Percentiles rank a stretch among this genome's conserved stretches.
Conservation (phyloP, 2,888 invertebrate species). For the Athalia cordata region DNA sequence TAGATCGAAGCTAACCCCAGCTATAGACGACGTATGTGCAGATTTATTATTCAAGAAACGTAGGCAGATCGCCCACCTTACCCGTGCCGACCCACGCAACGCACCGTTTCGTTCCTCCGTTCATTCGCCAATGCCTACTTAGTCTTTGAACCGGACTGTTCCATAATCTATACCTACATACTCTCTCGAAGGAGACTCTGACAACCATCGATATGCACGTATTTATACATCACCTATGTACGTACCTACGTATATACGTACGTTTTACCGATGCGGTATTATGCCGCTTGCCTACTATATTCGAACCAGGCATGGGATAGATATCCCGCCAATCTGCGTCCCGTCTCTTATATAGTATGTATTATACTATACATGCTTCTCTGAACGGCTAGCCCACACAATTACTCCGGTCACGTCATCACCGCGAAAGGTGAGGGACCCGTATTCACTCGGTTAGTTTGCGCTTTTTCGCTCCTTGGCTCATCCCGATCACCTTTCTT, state of each 20-base stretch:
- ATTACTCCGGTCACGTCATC: constrained; percentile 41
- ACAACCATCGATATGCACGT: constrained; percentile 26
- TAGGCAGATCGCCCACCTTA: constrained; percentile 66
- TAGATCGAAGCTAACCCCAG: constrained; percentile 60
- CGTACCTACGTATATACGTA: neutral
- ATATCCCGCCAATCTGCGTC: constrained; percentile 20
- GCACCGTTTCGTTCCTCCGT: constrained; percentile 55
- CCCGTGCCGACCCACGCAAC: constrained; percentile 68
- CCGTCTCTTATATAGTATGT: neutral
- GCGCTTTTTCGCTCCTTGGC: constrained; percentile 29
- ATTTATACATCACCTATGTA: neutral
- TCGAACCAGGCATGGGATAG: constrained; percentile 26
- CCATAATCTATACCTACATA: constrained; percentile 38
- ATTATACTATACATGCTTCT: neutral
- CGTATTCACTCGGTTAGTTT: constrained; percentile 37
- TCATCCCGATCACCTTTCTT: constrained; percentile 20
- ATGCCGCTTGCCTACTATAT: constrained; percentile 9
- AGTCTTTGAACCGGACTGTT: constrained; percentile 49
- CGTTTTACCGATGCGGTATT: neutral
- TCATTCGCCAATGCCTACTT: constrained; percentile 68
- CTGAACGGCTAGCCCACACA: constrained; percentile 24
- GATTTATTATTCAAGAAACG: constrained; percentile 66
- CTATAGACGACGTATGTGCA: constrained; percentile 51
- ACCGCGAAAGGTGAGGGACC: constrained; percentile 43
- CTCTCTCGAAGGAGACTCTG: constrained; percentile 19